phyloP scores from a whole-genome alignment of 2,888 invertebrate genomes.

The Drosophila nigricruria region DNA sequence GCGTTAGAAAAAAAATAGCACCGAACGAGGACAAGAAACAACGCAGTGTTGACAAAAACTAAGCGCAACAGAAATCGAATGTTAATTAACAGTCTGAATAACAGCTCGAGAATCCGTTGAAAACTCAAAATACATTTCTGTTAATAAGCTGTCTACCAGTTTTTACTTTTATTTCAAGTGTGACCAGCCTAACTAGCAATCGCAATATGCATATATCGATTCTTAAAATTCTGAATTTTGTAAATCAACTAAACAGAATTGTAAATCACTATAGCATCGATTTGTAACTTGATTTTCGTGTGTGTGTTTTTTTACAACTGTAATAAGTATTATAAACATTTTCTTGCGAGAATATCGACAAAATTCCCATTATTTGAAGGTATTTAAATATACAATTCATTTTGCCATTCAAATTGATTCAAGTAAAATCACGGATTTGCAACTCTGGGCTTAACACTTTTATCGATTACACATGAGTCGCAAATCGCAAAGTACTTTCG shows the following conservation, averaged over 20 bases:
- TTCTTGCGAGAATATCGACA: not conserved
- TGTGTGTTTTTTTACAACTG: not conserved
- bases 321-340: not conserved
- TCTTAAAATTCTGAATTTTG: too few relatives aligned
- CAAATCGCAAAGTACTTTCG: slow-evolving; percentile 5
- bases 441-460: not conserved
- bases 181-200: not conserved
- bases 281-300: not conserved
- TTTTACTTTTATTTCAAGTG: not conserved
- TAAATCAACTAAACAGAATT: not conserved
- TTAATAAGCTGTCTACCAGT: slow-evolving; percentile 19
- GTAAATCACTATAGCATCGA: too few relatives aligned
- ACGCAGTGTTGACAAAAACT: slow-evolving; percentile 59
- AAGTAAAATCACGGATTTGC: not conserved
- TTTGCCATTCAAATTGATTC: not conserved
- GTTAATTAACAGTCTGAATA: slow-evolving; percentile 48
- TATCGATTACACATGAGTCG: slow-evolving; percentile 13
- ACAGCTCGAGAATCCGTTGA: slow-evolving; percentile 2
- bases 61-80: slow-evolving; percentile 44
- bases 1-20: slow-evolving; percentile 17
- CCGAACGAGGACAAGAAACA: slow-evolving; percentile 43
- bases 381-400: not conserved
- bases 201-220: not conserved
- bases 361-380: not conserved
- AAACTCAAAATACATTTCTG: slow-evolving; percentile 4